phyloP scores from a whole-genome alignment of 2,888 invertebrate genomes.

The Cheilosia urbana region DNA sequence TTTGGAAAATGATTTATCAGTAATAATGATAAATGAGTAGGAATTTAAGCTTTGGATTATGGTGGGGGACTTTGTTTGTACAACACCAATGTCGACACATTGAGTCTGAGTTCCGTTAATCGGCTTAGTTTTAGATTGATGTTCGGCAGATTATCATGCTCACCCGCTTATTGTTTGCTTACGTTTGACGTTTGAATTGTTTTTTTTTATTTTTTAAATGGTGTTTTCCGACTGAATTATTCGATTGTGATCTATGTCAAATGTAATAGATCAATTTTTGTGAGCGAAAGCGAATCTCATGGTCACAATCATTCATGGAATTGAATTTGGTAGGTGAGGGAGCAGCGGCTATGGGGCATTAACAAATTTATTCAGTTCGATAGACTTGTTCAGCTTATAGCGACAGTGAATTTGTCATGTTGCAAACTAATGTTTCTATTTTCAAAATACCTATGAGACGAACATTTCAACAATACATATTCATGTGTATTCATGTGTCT shows the following conservation, averaged over 20 bases:
- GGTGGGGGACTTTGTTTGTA: background rate
- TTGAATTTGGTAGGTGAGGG: no score
- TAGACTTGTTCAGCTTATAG: no score
- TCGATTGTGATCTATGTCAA: background rate
- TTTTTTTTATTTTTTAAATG: background rate
- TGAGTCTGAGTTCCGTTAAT: constrained; percentile 3
- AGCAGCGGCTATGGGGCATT: no score
- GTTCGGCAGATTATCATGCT: constrained; percentile 10
- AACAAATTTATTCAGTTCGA: no score
- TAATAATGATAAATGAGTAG: constrained; percentile 47
- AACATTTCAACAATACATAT: no score
- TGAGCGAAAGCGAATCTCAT: background rate
- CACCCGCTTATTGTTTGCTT: constrained; percentile 4
- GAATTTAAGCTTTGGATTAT: constrained; percentile 27
- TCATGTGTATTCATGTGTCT: no score
- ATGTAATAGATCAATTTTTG: background rate
- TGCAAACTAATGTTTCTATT: no score
- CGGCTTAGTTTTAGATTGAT: constrained; percentile 32
- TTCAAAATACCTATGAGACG: no score
- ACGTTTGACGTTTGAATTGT: background rate
- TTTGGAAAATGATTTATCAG: constrained; percentile 49
- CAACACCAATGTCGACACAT: background rate
- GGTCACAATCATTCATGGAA: no score
- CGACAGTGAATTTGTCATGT: no score
- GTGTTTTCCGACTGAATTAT: background rate